Evolutionary conservation across 2,113 vertebrate species (phyloP).

Genomic region (Protobothrops mucrosquamatus): DNA sequence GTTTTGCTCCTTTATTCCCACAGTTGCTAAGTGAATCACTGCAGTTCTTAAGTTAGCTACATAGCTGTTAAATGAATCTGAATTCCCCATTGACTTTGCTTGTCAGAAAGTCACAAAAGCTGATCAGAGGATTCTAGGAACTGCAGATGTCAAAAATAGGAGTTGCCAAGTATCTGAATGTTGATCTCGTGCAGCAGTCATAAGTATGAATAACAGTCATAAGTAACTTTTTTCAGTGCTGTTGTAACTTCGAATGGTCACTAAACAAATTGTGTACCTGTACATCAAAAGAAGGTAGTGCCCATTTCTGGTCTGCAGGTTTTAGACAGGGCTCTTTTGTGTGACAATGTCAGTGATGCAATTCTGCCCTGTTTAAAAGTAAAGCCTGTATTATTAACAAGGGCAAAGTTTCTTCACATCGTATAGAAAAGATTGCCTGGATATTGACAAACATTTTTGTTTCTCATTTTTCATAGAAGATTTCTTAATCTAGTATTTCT

Average conservation of each 20-base stretch:
- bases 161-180: too few relatives aligned
- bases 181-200: too few relatives aligned
- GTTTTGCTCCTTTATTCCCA: neutral
- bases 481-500: neutral
- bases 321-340: neutral
- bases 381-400: neutral
- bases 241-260: too few relatives aligned
- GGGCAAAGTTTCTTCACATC: neutral
- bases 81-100: too few relatives aligned
- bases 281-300: neutral
- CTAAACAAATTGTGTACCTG: too few relatives aligned
- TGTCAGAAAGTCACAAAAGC: too few relatives aligned
- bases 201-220: too few relatives aligned
- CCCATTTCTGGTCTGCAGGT: neutral
- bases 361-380: neutral
- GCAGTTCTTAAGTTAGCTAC: too few relatives aligned
- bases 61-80: too few relatives aligned
- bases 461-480: neutral
- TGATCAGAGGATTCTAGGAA: too few relatives aligned
- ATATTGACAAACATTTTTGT: neutral
- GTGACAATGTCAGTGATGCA: neutral
- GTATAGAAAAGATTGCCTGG: neutral
- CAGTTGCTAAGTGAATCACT: neutral
- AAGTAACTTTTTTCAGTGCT: too few relatives aligned
- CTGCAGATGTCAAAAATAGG: too few relatives aligned